Evolutionary conservation across 2,113 vertebrate species (phyloP).

Genomic region (Polypterus bichir): DNA sequence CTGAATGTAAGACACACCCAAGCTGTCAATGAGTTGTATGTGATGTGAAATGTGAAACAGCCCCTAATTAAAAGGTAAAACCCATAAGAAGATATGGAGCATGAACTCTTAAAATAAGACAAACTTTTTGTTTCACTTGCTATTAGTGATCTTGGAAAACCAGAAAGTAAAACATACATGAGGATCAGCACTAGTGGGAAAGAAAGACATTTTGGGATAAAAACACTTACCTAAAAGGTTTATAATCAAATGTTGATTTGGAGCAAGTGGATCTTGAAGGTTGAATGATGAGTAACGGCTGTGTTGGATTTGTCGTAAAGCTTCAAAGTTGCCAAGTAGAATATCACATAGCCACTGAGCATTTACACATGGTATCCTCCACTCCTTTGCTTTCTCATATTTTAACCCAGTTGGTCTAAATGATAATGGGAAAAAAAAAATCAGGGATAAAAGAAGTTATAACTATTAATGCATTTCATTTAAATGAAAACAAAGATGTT

Average conservation of each 20-base stretch:
- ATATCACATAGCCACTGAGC: slow-evolving; percentile 91
- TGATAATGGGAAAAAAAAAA: neutral
- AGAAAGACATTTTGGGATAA: too few relatives aligned
- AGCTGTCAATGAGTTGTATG: too few relatives aligned
- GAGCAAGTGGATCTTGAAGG: slow-evolving; percentile 73
- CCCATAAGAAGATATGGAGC: neutral
- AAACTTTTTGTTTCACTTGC: neutral
- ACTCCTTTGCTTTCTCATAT: slow-evolving; percentile 92
- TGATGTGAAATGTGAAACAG: too few relatives aligned
- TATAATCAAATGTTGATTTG: slow-evolving; percentile 68
- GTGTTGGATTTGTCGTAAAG: slow-evolving; percentile 75
- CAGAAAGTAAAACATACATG: neutral
- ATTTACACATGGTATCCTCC: slow-evolving; percentile 91
- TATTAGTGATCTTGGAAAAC: neutral
- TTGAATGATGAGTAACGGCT: slow-evolving; percentile 69
- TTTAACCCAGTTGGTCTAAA: slow-evolving; percentile 74
- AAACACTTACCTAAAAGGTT: slow-evolving; percentile 66
- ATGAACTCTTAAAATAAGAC: neutral
- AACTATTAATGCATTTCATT: too few relatives aligned
- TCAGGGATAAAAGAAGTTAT: neutral
- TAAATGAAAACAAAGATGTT: too few relatives aligned
- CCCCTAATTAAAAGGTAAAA: too few relatives aligned
- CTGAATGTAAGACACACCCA: too few relatives aligned
- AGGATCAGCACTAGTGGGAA: too few relatives aligned
- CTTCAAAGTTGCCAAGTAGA: slow-evolving; percentile 82